A percentile compares a stretch with the other conserved stretches of the same genome.
Conservation (phyloP, 2,113 vertebrate genomes). For the Panthera leo region DNA sequence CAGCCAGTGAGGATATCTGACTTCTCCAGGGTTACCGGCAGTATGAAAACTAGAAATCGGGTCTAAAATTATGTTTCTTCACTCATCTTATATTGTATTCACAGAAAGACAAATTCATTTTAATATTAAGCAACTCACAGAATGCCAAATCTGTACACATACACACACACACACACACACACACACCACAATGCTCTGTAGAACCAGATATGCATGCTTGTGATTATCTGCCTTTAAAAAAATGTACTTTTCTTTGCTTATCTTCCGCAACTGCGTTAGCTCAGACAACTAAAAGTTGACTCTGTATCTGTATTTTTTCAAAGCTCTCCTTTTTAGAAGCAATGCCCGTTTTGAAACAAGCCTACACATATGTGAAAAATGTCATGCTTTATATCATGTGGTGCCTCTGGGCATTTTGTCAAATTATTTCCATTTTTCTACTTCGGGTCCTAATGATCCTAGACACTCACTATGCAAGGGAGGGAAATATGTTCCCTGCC, state of each 20-base stretch:
- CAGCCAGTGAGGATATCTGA: background rate
- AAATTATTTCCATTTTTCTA: constrained; percentile 72
- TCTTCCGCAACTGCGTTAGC: background rate
- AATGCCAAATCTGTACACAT: background rate
- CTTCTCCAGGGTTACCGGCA: background rate
- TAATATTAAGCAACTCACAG: background rate
- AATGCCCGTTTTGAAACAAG: constrained; percentile 66
- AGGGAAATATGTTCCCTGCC: background rate
- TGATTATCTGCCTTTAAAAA: background rate
- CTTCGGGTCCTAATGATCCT: constrained; percentile 66
- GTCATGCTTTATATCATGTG: constrained; percentile 65
- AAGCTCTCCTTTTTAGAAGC: constrained; percentile 50
- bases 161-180: background rate
- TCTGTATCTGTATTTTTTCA: constrained; percentile 40
- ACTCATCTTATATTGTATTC: background rate
- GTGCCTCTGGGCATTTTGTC: constrained; percentile 64
- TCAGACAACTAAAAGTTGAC: constrained; percentile 22
- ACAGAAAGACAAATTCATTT: background rate
- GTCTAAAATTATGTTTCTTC: background rate
- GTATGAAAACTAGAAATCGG: background rate
- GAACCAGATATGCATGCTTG: background rate
- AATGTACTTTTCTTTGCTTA: background rate
- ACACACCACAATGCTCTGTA: background rate
- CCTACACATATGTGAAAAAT: constrained; percentile 54
- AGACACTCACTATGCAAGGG: constrained; percentile 1